These are phyloP conservation scores for Rhinichthys osculus DNA, from an alignment of 2,797 vertebrate genomes.

Conservation along the genomic window DNA sequence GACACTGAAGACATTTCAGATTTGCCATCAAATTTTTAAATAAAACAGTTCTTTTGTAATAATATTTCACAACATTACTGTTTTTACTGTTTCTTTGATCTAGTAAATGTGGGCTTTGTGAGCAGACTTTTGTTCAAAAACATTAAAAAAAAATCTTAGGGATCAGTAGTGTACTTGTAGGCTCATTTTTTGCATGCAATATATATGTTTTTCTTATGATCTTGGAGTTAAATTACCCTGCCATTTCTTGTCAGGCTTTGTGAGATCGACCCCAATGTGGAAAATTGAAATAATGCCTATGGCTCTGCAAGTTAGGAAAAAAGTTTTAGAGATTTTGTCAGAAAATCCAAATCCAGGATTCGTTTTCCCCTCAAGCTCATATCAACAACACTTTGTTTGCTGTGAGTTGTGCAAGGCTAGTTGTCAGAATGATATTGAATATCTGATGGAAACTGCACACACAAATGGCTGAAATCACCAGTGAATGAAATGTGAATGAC, in stretches of 20 bases:
- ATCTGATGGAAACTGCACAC: neutral
- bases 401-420: neutral
- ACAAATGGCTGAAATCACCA: neutral
- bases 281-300: neutral
- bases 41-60: neutral
- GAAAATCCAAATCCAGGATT: neutral
- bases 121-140: neutral
- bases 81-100: neutral
- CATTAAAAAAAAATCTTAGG: no score
- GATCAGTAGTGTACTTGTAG: neutral
- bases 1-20: neutral
- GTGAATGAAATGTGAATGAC: neutral
- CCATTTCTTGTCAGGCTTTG: neutral
- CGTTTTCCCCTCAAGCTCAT: neutral
- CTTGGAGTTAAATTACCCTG: neutral
- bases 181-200: neutral
- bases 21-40: neutral
- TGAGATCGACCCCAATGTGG: neutral
- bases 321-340: neutral
- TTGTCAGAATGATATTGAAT: neutral
- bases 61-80: neutral
- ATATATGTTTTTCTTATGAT: neutral
- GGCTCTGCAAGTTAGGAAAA: neutral
- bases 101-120: neutral
- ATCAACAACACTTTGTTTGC: conserved; percentile 10